Evolutionary conservation across 2,888 invertebrate species (phyloP).

Genomic region (Apoderus coryli): DNA sequence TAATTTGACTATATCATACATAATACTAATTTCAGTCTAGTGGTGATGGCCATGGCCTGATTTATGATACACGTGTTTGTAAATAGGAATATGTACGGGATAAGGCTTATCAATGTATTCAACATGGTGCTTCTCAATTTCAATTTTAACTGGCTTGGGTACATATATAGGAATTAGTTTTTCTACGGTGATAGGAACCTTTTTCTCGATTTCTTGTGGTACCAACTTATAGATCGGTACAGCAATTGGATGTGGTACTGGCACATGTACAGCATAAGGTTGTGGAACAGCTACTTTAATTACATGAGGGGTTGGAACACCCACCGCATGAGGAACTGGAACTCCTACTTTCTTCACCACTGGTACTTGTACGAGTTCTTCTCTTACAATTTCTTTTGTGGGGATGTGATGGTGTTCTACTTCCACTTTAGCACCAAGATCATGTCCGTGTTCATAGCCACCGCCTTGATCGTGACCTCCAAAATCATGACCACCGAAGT

Average conservation of each 20-base stretch:
- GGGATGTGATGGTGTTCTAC: slow-evolving; percentile 40
- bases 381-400: slow-evolving; percentile 48
- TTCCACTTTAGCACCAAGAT: slow-evolving; percentile 35
- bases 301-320: slow-evolving; percentile 53
- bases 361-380: slow-evolving; percentile 52
- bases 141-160: slow-evolving; percentile 60
- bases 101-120: slow-evolving; percentile 50
- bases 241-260: slow-evolving; percentile 56
- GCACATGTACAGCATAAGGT: slow-evolving; percentile 57
- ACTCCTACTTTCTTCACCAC: slow-evolving; percentile 58
- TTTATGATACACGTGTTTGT: slow-evolving; percentile 55
- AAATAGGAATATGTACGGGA: slow-evolving; percentile 58
- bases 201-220: slow-evolving; percentile 55
- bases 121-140: slow-evolving; percentile 59
- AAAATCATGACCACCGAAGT: slow-evolving; percentile 10
- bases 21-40: too few relatives aligned
- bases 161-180: slow-evolving; percentile 56
- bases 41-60: slow-evolving; percentile 17
- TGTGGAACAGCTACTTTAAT: slow-evolving; percentile 59
- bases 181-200: slow-evolving; percentile 58
- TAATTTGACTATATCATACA: too few relatives aligned
- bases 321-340: slow-evolving; percentile 59
- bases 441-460: slow-evolving; percentile 27
- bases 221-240: slow-evolving; percentile 60
- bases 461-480: slow-evolving; percentile 16